A percentile compares a stretch with the other conserved stretches of the same genome.
Conservation (phyloP, 2,113 vertebrate genomes). For the Pluvialis apricaria region DNA sequence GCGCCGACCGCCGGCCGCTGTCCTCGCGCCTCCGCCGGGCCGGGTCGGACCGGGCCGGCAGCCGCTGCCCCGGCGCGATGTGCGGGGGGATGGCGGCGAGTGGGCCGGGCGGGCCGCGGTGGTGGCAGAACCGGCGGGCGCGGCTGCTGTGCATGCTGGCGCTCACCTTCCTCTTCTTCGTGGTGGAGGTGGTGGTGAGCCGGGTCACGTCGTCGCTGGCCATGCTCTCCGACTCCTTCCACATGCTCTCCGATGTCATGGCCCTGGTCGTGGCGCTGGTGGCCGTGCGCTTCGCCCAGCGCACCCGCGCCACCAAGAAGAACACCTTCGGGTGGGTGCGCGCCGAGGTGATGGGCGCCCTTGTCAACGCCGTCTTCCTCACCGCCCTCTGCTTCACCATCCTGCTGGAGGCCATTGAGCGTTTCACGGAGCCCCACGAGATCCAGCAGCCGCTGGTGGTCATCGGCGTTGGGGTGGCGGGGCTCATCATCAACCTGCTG, state of each 20-base stretch:
- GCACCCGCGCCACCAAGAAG: slow-evolving; percentile 91
- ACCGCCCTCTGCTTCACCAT: slow-evolving; percentile 97
- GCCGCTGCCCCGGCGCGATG: neutral
- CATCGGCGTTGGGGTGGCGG: slow-evolving; percentile 84
- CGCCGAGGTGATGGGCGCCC: slow-evolving; percentile 97
- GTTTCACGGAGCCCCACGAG: slow-evolving; percentile 91
- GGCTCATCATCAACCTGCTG: slow-evolving; percentile 92
- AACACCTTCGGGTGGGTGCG: slow-evolving; percentile 99
- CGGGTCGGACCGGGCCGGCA: neutral
- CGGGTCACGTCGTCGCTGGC: slow-evolving; percentile 89
- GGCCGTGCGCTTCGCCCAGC: slow-evolving; percentile 93
- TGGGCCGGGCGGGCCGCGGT: slow-evolving; percentile 77
- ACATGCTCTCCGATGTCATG: slow-evolving; percentile 97
- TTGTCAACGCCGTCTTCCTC: slow-evolving; percentile 96
- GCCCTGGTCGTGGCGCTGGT: slow-evolving; percentile 93
- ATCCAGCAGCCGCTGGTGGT: slow-evolving; percentile 85
- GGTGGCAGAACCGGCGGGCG: slow-evolving; percentile 75
- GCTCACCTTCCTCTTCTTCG: slow-evolving; percentile 92
- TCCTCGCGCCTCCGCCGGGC: neutral
- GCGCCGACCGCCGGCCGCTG: neutral
- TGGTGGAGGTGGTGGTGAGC: slow-evolving; percentile 95
- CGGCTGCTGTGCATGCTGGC: slow-evolving; percentile 93
- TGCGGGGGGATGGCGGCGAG: slow-evolving; percentile 11
- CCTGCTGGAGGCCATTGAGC: slow-evolving; percentile 92
- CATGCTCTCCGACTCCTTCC: slow-evolving; percentile 98